Percentiles rank a stretch among this genome's conserved stretches.
Conservation (phyloP, 1,140 invertebrate genomes). For the Rhizoglyphus robini region DNA sequence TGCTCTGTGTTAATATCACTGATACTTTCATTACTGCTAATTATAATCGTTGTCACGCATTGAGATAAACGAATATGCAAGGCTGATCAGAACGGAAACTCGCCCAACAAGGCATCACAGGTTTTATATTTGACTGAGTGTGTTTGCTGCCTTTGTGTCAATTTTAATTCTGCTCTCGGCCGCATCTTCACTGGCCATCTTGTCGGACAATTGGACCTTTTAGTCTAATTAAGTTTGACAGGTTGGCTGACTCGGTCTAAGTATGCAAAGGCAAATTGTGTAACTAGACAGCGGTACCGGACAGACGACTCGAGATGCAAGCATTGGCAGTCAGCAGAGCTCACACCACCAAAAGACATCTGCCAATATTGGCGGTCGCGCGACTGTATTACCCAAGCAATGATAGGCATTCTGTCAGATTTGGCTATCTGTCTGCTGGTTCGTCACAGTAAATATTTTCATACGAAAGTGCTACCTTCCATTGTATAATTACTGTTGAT, state of each 20-base stretch:
- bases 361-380: no score
- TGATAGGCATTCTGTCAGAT: no score
- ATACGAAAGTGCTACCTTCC: no score
- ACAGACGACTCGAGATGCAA: not conserved
- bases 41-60: constrained; percentile 4
- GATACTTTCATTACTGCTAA: not conserved
- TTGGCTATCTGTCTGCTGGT: no score
- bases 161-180: not conserved
- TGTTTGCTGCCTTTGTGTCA: not conserved
- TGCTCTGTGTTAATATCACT: not conserved
- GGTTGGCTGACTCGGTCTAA: not conserved
- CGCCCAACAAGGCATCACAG: not conserved
- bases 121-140: not conserved
- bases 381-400: no score
- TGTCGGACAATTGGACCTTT: constrained; percentile 1
- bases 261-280: not conserved
- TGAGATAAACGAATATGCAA: constrained; percentile 6
- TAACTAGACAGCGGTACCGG: not conserved
- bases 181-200: not conserved
- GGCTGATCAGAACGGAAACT: constrained; percentile 1
- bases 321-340: no score
- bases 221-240: not conserved
- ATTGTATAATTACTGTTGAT: no score
- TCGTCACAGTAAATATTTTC: no score
- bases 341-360: no score